Conservation (phyloP, 2,113 vertebrate species). For the Theristicus caerulescens region DNA sequence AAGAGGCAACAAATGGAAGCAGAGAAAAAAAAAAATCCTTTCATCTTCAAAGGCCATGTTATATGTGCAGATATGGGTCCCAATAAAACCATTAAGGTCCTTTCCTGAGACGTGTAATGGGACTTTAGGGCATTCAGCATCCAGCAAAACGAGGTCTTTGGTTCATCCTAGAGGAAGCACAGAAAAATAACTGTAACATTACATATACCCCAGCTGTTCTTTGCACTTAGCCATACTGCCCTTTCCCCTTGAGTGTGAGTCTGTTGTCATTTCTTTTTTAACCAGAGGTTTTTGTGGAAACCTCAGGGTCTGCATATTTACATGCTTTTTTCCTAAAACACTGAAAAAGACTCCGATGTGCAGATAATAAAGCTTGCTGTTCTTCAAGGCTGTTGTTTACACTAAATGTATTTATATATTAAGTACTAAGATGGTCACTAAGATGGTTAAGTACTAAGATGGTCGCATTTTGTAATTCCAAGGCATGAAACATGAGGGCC, state of each 20-base stretch:
- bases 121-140: slow-evolving; percentile 11
- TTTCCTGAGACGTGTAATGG: slow-evolving; percentile 1
- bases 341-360: neutral
- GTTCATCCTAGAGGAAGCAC: neutral
- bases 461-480: slow-evolving; percentile 14
- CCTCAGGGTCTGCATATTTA: neutral
- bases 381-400: slow-evolving; percentile 21
- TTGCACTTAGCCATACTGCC: slow-evolving; percentile 20
- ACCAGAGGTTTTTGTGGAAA: slow-evolving; percentile 26
- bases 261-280: slow-evolving; percentile 33
- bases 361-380: neutral
- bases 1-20: slow-evolving; percentile 47
- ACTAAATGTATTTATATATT: slow-evolving; percentile 21
- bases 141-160: slow-evolving; percentile 23
- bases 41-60: slow-evolving; percentile 53
- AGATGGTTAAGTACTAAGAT: slow-evolving; percentile 15
- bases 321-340: neutral
- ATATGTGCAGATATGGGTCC: slow-evolving; percentile 31
- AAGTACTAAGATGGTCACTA: slow-evolving; percentile 1
- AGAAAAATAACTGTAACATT: slow-evolving; percentile 1
- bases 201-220: neutral
- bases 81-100: slow-evolving; percentile 27
- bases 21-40: slow-evolving; percentile 30
- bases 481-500: slow-evolving; percentile 3
- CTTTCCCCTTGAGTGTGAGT: neutral